A percentile compares a stretch with the other conserved stretches of the same genome.
Conservation (phyloP, 2,113 vertebrate species). For the Columba janthina region DNA sequence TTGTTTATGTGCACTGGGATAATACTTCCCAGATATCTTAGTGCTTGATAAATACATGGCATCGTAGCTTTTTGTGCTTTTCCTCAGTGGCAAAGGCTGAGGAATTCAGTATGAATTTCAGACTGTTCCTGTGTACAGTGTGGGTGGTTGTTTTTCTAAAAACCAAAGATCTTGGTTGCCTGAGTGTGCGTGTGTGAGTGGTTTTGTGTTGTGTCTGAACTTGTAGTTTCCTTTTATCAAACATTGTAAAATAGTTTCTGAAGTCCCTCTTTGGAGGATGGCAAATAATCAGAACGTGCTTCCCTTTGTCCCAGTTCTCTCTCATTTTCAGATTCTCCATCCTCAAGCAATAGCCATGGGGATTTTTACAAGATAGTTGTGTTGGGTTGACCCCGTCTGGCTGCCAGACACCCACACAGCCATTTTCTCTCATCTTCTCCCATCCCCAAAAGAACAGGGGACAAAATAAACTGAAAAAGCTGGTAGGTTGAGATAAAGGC, state of each 20-base stretch:
- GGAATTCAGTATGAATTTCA: neutral
- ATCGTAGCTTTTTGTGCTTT: neutral
- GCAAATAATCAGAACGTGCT: fast-evolving
- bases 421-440: neutral
- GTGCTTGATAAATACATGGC: neutral
- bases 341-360: neutral
- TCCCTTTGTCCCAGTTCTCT: neutral
- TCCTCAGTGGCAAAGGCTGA: neutral
- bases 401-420: neutral
- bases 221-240: neutral
- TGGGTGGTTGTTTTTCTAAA: neutral
- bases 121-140: neutral
- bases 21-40: neutral
- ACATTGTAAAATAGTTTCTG: neutral
- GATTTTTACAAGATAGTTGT: neutral
- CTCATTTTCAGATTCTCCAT: neutral
- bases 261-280: neutral
- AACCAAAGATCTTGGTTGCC: neutral
- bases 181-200: neutral
- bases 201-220: neutral
- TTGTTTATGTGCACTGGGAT: neutral
- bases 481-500: neutral
- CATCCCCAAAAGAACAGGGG: fast-evolving
- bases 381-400: neutral
- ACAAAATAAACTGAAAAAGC: neutral